Conservation (phyloP, 2,113 vertebrate genomes). For the Ceratotherium simum region DNA sequence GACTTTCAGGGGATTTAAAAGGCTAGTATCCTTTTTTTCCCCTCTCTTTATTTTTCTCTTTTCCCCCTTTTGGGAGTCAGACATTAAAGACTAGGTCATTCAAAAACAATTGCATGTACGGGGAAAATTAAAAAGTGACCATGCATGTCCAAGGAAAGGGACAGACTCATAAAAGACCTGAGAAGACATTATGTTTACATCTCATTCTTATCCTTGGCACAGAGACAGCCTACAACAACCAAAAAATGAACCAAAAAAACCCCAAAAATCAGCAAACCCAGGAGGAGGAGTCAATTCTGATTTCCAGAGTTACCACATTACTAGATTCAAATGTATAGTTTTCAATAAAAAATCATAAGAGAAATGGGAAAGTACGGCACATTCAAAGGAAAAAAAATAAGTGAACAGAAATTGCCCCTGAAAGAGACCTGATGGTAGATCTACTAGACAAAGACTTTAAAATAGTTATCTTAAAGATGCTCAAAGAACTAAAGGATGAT, state of each 20-base stretch:
- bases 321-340: background rate
- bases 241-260: background rate
- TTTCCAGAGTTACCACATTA: background rate
- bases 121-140: background rate
- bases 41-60: background rate
- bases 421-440: background rate
- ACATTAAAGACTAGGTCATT: background rate
- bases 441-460: background rate
- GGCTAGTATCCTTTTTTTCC: background rate
- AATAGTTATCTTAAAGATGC: background rate
- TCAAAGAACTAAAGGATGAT: background rate
- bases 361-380: background rate
- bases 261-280: background rate
- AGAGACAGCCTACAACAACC: background rate
- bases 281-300: background rate
- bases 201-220: background rate
- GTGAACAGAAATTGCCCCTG: background rate
- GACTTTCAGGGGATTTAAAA: background rate
- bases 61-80: background rate
- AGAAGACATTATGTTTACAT: background rate
- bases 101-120: background rate
- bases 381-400: background rate
- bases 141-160: background rate
- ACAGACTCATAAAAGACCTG: background rate
- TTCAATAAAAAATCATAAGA: background rate